Evolutionary conservation across 1,140 invertebrate genomes (phyloP).

Genomic region (Cardiocondyla obscurior): DNA sequence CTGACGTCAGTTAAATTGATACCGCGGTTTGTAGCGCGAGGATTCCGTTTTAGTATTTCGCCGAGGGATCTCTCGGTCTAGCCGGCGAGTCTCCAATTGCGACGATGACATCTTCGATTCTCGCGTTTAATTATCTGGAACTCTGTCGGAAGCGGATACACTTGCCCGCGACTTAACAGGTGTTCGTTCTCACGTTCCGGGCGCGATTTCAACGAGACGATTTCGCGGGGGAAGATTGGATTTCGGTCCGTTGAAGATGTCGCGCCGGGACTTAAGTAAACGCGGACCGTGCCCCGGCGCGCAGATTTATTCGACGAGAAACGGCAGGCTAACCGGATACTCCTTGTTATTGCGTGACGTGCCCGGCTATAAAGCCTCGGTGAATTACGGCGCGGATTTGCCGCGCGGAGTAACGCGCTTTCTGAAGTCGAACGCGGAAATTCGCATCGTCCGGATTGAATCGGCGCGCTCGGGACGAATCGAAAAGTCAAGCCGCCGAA

Average conservation of each 20-base stretch:
- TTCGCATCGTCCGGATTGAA: background rate
- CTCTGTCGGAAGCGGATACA: background rate
- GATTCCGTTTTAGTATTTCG: background rate
- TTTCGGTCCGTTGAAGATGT: too few relatives aligned
- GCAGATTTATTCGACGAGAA: conserved; percentile 58
- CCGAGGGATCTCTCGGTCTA: background rate
- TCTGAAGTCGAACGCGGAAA: conserved; percentile 41
- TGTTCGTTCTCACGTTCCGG: background rate
- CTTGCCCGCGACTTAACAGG: background rate
- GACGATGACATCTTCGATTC: background rate
- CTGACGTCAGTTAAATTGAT: background rate
- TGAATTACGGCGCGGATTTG: conserved; percentile 48
- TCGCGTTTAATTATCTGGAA: background rate
- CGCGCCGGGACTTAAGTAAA: conserved; percentile 38
- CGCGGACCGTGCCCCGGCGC: background rate
- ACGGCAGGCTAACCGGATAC: conserved; percentile 56
- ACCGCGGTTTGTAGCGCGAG: background rate
- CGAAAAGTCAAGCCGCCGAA: background rate
- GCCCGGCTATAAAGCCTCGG: conserved; percentile 37
- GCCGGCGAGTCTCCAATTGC: too few relatives aligned
- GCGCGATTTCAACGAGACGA: background rate
- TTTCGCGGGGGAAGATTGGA: background rate
- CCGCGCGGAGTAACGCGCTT: conserved; percentile 23
- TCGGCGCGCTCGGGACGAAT: background rate
- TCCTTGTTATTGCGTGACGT: conserved; percentile 59